Percentiles rank a stretch among this genome's conserved stretches.
phyloP scores from a whole-genome alignment of 2,113 vertebrate species.

The Oxygymnocypris stewartii region DNA sequence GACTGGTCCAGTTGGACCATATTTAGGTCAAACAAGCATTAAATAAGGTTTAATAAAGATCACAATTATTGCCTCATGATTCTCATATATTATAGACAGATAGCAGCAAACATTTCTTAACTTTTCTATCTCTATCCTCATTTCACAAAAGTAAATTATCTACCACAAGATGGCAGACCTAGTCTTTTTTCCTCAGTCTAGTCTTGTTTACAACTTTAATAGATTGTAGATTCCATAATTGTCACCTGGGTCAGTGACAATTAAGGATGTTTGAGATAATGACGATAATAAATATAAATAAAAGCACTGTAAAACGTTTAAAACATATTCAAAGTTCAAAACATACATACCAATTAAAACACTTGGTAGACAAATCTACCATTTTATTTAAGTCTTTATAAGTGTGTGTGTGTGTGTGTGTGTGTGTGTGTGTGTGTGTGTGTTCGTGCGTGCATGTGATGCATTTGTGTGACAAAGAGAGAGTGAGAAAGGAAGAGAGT shows the following conservation, averaged over 20 bases:
- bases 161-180: constrained; percentile 35
- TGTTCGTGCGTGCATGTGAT: too few relatives aligned
- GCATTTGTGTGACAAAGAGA: too few relatives aligned
- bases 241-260: neutral
- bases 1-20: neutral
- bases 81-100: neutral
- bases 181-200: neutral
- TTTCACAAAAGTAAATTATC: neutral
- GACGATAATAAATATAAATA: neutral
- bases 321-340: too few relatives aligned
- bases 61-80: neutral
- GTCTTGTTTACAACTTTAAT: neutral
- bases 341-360: too few relatives aligned
- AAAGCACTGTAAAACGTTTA: neutral
- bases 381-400: too few relatives aligned
- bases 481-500: too few relatives aligned
- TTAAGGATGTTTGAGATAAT: neutral
- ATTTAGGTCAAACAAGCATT: constrained; percentile 15
- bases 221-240: neutral
- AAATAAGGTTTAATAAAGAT: neutral
- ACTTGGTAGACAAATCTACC: too few relatives aligned
- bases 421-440: too few relatives aligned
- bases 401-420: too few relatives aligned
- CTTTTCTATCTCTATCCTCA: neutral
- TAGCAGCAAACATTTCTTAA: neutral